Conservation (phyloP, 1,140 invertebrate genomes). For the Drosophila biarmipes region DNA sequence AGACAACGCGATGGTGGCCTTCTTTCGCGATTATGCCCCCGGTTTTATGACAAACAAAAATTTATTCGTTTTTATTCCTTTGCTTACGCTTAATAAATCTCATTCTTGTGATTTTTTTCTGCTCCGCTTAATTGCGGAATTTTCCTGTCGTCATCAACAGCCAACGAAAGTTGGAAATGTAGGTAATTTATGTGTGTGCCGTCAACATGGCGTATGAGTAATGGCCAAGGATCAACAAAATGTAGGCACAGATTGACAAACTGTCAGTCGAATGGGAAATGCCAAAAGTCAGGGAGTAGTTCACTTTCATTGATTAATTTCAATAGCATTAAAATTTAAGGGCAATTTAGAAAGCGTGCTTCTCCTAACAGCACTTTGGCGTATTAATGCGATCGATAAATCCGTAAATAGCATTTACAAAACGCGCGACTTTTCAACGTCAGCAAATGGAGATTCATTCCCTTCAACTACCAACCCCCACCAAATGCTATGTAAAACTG, state of each 20-base stretch:
- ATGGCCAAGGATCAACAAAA: slow-evolving; percentile 9
- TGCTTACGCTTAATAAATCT: slow-evolving; percentile 64
- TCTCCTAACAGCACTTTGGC: slow-evolving; percentile 11
- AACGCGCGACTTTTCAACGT: slow-evolving; percentile 67
- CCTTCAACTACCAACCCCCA: background rate
- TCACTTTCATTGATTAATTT: slow-evolving; percentile 44
- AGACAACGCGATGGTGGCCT: slow-evolving; percentile 16
- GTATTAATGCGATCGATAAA: slow-evolving; percentile 70
- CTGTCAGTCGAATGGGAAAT: slow-evolving; percentile 3
- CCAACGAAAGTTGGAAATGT: slow-evolving; percentile 38
- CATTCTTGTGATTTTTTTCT: slow-evolving; percentile 42
- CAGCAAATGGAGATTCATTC: slow-evolving; percentile 27
- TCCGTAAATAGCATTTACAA: slow-evolving; percentile 72
- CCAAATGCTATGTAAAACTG: slow-evolving; percentile 23
- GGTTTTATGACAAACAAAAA: slow-evolving; percentile 58
- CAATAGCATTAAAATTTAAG: slow-evolving; percentile 33
- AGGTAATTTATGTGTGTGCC: slow-evolving; percentile 28
- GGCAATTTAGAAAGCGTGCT: slow-evolving; percentile 24
- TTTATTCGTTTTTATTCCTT: slow-evolving; percentile 53
- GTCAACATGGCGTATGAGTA: slow-evolving; percentile 49
- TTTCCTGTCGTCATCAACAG: slow-evolving; percentile 26
- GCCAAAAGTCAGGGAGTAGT: slow-evolving; percentile 3
- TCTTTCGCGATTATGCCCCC: background rate
- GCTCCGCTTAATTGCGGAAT: slow-evolving; percentile 29
- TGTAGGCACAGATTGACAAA: slow-evolving; percentile 21